These are phyloP conservation scores for Cremastinae sp. DNA, from an alignment of 2,888 invertebrate species.

Conservation along the genomic window DNA sequence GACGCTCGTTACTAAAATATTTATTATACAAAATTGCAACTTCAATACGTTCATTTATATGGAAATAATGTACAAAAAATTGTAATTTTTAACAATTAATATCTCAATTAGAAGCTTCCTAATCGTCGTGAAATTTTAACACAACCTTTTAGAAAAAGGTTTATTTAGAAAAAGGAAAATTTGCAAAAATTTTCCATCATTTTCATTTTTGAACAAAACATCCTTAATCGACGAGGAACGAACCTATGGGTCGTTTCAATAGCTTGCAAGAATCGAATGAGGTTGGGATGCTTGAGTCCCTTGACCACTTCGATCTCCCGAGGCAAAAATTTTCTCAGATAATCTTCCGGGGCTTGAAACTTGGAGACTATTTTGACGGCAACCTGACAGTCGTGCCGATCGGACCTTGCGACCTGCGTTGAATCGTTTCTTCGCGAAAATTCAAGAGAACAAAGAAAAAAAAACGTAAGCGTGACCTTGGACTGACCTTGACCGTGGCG, in stretches of 20 bases:
- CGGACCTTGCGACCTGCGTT: conserved; percentile 86
- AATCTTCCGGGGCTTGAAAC: conserved; percentile 90
- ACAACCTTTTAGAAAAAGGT: too few relatives aligned
- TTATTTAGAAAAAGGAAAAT: too few relatives aligned
- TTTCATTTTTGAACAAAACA: too few relatives aligned
- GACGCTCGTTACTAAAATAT: too few relatives aligned
- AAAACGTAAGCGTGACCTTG: not conserved
- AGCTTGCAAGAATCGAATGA: conserved; percentile 90
- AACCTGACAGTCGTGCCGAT: conserved; percentile 87
- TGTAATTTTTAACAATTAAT: too few relatives aligned
- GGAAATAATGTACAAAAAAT: too few relatives aligned
- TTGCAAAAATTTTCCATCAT: too few relatives aligned
- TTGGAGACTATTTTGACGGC: conserved; percentile 93
- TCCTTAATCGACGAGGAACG: conserved; percentile 38
- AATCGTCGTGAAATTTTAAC: too few relatives aligned
- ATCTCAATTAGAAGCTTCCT: too few relatives aligned
- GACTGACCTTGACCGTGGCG: conserved; percentile 88
- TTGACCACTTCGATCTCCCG: conserved; percentile 92
- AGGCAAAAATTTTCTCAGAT: conserved; percentile 89
- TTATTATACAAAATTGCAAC: too few relatives aligned
- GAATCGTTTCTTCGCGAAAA: conserved; percentile 43
- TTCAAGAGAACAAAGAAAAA: not conserved
- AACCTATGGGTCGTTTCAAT: conserved; percentile 93
- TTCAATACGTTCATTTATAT: too few relatives aligned
- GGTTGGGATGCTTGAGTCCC: conserved; percentile 89